Evolutionary conservation across 2,797 vertebrate genomes (phyloP).

Genomic region (Pteronotus mesoamericanus): DNA sequence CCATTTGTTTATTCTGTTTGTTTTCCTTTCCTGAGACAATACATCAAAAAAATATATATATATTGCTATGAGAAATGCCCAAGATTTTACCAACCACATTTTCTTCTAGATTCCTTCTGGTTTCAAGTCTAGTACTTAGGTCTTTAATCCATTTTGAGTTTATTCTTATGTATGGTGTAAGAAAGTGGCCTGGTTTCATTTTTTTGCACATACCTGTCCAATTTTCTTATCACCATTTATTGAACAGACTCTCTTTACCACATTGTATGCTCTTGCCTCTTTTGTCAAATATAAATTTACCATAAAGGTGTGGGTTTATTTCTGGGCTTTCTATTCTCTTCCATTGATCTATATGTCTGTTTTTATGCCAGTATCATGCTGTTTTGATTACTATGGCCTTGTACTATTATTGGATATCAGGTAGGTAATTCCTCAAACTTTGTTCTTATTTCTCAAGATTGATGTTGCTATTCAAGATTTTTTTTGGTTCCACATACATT

Average conservation of each 20-base stretch:
- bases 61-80: background rate
- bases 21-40: background rate
- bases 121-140: background rate
- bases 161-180: background rate
- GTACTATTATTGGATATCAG: background rate
- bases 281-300: background rate
- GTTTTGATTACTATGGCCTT: background rate
- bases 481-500: background rate
- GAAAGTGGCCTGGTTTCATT: background rate
- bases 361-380: background rate
- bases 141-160: background rate
- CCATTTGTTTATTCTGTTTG: background rate
- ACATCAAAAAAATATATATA: background rate
- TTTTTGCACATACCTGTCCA: background rate
- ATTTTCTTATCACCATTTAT: background rate
- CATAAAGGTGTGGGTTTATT: background rate
- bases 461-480: background rate
- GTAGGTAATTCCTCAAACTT: background rate
- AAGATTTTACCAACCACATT: background rate
- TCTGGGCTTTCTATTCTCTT: background rate
- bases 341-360: background rate
- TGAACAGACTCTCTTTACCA: background rate
- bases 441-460: background rate
- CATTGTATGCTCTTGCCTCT: background rate
- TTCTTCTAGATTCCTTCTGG: background rate